phyloP scores from a whole-genome alignment of 2,113 vertebrate genomes.

The Nycticryphes semicollaris region DNA sequence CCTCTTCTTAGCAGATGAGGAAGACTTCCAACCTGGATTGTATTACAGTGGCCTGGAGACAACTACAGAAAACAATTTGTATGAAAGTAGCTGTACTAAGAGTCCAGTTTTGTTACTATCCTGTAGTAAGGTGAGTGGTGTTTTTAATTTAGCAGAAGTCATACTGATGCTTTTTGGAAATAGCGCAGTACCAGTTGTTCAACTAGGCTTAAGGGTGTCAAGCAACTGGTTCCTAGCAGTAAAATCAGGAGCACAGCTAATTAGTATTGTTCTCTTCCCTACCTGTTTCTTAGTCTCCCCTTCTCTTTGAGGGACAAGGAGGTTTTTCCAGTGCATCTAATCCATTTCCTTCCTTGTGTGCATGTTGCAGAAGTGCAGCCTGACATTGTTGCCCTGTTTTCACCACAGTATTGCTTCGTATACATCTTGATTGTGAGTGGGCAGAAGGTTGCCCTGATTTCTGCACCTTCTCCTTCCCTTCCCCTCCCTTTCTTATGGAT shows the following conservation, averaged over 20 bases:
- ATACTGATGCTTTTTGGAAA: neutral
- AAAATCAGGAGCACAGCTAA: neutral
- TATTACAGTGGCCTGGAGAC: constrained; percentile 91
- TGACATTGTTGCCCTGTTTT: neutral
- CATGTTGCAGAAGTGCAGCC: neutral
- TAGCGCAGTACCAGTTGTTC: neutral
- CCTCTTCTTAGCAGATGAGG: constrained; percentile 89
- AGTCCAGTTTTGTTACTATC: constrained; percentile 83
- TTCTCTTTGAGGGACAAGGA: neutral
- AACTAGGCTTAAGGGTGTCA: neutral
- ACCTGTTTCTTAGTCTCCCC: neutral
- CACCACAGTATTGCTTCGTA: neutral
- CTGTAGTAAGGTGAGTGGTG: constrained; percentile 86
- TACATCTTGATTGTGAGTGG: neutral
- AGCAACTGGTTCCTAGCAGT: neutral
- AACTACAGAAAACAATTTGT: constrained; percentile 52
- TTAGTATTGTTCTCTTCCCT: neutral
- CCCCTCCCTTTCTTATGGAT: neutral
- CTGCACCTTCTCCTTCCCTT: neutral
- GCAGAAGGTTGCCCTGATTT: neutral
- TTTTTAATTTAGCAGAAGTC: neutral
- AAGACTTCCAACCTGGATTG: constrained; percentile 91
- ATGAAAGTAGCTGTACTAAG: constrained; percentile 76
- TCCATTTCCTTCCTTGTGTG: neutral
- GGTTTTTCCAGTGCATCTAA: neutral